Conservation (phyloP, 92 coral and sea anemone genomes). For the Desmophyllum pertusum region DNA sequence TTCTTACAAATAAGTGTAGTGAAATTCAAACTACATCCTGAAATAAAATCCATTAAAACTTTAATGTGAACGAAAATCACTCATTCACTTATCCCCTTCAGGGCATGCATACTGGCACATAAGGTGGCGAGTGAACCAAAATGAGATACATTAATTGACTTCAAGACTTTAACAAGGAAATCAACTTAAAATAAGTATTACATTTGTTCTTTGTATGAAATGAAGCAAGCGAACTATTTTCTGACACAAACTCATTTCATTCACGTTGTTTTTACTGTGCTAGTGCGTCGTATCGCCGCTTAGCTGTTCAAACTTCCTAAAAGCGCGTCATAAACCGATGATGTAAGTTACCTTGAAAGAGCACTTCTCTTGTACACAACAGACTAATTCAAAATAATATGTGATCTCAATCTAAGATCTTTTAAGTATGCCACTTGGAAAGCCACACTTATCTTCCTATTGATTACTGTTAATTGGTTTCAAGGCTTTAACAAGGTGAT, state of each 20-base stretch:
- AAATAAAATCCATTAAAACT: conserved; percentile 21
- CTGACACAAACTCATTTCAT: neutral
- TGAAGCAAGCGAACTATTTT: neutral
- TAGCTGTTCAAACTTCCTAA: neutral
- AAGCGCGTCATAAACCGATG: neutral
- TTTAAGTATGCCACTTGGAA: neutral
- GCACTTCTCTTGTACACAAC: neutral
- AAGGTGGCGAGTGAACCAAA: too few relatives aligned
- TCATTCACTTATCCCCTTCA: too few relatives aligned
- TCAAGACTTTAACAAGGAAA: conserved; percentile 41
- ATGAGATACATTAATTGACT: conserved; percentile 14
- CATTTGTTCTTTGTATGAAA: neutral
- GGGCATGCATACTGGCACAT: too few relatives aligned
- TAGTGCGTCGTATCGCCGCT: neutral
- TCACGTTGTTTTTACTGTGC: neutral
- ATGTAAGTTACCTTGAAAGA: neutral
- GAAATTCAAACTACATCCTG: conserved; percentile 1
- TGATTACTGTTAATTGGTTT: conserved; percentile 15
- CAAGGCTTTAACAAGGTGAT: conserved; percentile 39
- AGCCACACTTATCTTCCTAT: neutral
- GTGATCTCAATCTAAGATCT: neutral
- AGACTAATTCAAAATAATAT: neutral
- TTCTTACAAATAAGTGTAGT: neutral
- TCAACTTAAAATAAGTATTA: neutral
- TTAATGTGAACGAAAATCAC: conserved; percentile 3